These are phyloP conservation scores for Eleutherodactylus coqui DNA, from an alignment of 2,797 vertebrate genomes.

Conservation along the genomic window DNA sequence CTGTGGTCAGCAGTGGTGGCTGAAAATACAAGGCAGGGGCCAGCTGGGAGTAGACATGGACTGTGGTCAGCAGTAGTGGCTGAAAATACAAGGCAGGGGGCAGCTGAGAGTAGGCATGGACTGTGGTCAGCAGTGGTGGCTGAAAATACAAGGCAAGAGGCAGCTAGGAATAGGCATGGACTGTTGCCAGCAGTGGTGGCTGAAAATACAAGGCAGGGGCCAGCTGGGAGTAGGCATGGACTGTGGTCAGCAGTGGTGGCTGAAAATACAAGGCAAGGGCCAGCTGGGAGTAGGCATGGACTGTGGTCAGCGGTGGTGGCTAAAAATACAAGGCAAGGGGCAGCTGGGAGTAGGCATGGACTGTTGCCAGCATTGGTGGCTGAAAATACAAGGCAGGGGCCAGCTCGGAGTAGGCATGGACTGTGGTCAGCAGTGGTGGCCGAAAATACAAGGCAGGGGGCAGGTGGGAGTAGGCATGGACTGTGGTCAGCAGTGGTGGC, in stretches of 20 bases:
- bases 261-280: no score
- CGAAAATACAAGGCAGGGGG: no score
- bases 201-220: no score
- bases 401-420: background rate
- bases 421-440: background rate
- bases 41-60: background rate
- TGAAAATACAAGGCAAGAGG: no score
- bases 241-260: background rate
- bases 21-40: no score
- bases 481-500: background rate
- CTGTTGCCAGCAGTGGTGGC: background rate
- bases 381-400: no score
- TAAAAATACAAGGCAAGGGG: no score
- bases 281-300: background rate
- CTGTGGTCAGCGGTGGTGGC: background rate
- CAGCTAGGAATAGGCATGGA: background rate
- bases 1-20: background rate
- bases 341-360: background rate
- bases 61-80: background rate
- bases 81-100: no score
- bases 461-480: background rate
- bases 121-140: background rate
- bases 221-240: background rate
- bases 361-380: background rate
- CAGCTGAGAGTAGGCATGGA: background rate